phyloP scores from a whole-genome alignment of 2,797 vertebrate species.

The Muraenolepis orangiensis region DNA sequence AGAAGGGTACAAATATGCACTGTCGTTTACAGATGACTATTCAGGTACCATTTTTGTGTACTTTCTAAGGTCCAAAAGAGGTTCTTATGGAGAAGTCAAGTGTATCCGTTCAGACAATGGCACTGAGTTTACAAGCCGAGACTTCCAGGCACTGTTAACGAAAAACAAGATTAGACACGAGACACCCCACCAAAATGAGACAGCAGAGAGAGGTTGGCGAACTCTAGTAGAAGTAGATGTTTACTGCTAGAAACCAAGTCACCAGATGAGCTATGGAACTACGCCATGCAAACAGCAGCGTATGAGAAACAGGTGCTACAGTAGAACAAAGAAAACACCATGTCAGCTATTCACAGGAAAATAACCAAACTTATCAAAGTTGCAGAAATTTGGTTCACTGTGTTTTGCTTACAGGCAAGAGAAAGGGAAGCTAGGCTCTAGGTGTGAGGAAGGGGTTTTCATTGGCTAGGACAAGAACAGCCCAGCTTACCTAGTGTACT shows the following conservation, averaged over 20 bases:
- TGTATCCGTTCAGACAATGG: background rate
- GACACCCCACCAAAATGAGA: background rate
- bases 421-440: background rate
- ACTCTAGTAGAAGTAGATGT: background rate
- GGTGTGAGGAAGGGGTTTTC: background rate
- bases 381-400: background rate
- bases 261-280: background rate
- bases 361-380: background rate
- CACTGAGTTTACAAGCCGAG: background rate
- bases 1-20: background rate
- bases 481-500: background rate
- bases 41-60: background rate
- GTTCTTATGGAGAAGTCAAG: background rate
- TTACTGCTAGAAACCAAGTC: background rate
- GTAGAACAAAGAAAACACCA: background rate
- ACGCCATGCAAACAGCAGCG: background rate
- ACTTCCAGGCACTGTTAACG: background rate
- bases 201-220: background rate
- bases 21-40: background rate
- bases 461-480: background rate
- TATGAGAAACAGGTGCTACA: slow-evolving; percentile 1
- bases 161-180: background rate
- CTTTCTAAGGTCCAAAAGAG: too few relatives aligned
- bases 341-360: background rate
- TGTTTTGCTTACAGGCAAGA: slow-evolving; percentile 3